Evolutionary conservation across 2,888 invertebrate genomes (phyloP).

Genomic region (Hirtodrosophila cameraria): DNA sequence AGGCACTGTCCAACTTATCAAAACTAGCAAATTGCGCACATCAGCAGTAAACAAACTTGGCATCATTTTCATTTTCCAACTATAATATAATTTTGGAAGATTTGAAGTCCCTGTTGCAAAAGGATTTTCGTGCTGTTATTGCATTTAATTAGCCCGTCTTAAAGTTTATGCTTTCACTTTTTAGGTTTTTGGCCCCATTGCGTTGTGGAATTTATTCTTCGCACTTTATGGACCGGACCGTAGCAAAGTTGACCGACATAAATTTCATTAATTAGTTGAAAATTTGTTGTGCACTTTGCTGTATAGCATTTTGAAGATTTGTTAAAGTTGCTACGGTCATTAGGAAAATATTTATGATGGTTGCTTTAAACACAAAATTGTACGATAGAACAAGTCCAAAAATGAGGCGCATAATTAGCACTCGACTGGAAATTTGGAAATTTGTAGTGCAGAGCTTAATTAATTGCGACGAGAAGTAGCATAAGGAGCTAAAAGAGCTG

Average conservation of each 20-base stretch:
- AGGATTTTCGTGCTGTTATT: conserved; percentile 28
- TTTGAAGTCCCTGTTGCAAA: not conserved
- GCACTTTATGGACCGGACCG: conserved; percentile 20
- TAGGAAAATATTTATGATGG: conserved; percentile 54
- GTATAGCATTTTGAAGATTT: conserved; percentile 52
- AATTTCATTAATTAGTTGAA: conserved; percentile 66
- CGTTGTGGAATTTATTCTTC: conserved; percentile 13
- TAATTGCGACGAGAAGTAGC: not conserved
- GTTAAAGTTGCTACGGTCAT: conserved; percentile 47
- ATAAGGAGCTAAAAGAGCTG: no score
- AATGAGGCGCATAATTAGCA: not conserved
- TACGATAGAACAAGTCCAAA: conserved; percentile 5
- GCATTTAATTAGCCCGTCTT: conserved; percentile 57
- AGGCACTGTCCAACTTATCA: not conserved
- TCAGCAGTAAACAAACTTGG: conserved; percentile 57
- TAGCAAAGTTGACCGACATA: conserved; percentile 64
- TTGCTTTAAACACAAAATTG: conserved; percentile 17
- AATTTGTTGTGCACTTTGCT: conserved; percentile 26
- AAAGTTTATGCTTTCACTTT: conserved; percentile 28
- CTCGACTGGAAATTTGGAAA: not conserved
- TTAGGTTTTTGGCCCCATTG: conserved; percentile 47
- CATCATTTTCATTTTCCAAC: conserved; percentile 26
- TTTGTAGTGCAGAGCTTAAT: not conserved
- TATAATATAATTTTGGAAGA: conserved; percentile 8
- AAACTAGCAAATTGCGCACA: conserved; percentile 16